Conservation (phyloP, 2,797 vertebrate species). For the Pantherophis alleghaniensis region DNA sequence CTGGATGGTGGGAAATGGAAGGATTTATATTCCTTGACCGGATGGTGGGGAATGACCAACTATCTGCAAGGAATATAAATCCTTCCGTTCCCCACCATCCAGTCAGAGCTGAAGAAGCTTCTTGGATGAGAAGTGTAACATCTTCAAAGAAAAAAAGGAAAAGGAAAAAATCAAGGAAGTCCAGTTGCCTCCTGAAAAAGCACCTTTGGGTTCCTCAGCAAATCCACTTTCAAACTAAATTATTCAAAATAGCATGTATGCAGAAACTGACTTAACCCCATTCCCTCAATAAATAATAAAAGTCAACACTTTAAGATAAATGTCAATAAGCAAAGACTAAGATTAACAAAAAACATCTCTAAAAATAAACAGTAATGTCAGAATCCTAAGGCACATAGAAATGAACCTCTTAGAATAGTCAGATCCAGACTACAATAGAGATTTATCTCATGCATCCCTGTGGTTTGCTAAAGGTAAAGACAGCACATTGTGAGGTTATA, state of each 20-base stretch:
- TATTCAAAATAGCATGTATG: neutral
- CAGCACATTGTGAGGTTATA: neutral
- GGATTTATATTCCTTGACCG: too few species aligned
- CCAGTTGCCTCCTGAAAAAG: too few species aligned
- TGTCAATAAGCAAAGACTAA: neutral
- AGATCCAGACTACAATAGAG: neutral
- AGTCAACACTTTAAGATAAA: neutral
- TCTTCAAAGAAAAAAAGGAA: too few species aligned
- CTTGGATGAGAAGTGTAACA: too few species aligned
- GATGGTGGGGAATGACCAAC: too few species aligned
- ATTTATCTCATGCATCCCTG: neutral
- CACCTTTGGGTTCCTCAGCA: neutral
- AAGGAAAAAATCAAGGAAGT: too few species aligned
- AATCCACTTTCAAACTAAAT: neutral
- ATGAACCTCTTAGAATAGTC: neutral
- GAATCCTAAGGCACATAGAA: neutral
- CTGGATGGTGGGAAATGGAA: too few species aligned
- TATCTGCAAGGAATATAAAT: too few species aligned
- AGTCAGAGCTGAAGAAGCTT: too few species aligned
- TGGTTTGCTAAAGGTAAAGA: neutral
- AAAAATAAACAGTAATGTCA: neutral
- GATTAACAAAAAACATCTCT: neutral
- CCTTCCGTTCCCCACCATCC: too few species aligned
- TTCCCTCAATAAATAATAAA: neutral
- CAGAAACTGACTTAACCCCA: neutral